A percentile compares a stretch with the other conserved stretches of the same genome.
phyloP scores from a whole-genome alignment of 92 coral and sea anemone genomes.

The Palythoa grandiflora region DNA sequence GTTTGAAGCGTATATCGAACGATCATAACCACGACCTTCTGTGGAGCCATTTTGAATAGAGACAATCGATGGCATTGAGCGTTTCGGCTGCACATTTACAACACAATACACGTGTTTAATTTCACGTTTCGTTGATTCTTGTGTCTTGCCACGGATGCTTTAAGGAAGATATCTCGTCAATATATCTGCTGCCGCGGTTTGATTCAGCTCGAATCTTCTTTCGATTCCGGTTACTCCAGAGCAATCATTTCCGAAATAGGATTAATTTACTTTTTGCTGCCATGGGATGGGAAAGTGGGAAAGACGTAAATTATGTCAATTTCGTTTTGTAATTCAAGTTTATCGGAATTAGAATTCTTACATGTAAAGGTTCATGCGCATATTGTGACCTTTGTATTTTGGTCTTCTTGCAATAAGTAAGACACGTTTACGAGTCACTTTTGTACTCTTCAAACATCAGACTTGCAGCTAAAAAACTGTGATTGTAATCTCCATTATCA shows the following conservation, averaged over 20 bases:
- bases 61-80: background rate
- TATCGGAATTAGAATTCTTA: background rate
- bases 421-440: too few relatives aligned
- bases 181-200: too few relatives aligned
- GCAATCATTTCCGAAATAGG: background rate
- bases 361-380: too few relatives aligned
- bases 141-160: background rate
- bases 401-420: too few relatives aligned
- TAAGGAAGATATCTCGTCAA: background rate
- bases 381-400: too few relatives aligned
- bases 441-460: too few relatives aligned
- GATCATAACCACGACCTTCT: background rate
- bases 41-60: background rate
- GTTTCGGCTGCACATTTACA: background rate
- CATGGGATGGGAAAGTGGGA: background rate
- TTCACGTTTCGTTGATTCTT: slow-evolving; percentile 33
- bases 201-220: slow-evolving; percentile 22
- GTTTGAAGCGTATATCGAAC: background rate
- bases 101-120: slow-evolving; percentile 29
- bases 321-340: background rate
- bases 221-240: slow-evolving; percentile 12
- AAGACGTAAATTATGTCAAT: too few relatives aligned
- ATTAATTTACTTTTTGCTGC: background rate
- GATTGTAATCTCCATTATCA: too few relatives aligned
- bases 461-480: too few relatives aligned